phyloP scores from a whole-genome alignment of 1,140 invertebrate genomes.

The Penaeus japonicus region DNA sequence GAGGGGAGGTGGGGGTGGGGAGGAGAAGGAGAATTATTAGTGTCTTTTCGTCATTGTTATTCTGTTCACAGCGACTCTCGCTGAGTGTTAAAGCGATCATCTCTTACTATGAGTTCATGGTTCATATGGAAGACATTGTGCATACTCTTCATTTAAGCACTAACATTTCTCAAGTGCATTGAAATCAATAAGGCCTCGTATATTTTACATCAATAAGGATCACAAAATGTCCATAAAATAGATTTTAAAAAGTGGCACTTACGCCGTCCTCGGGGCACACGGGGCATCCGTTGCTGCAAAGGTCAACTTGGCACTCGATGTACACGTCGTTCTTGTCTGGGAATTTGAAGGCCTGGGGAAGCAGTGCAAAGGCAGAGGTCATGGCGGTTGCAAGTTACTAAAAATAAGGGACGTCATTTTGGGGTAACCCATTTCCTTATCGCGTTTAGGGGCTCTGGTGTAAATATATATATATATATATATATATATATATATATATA shows the following conservation, averaged over 20 bases:
- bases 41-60: too few species aligned
- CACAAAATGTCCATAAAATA: constrained; percentile 58
- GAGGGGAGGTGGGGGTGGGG: too few species aligned
- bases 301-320: constrained; percentile 83
- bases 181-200: too few species aligned
- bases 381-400: too few species aligned
- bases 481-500: constrained; percentile 6
- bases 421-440: too few species aligned
- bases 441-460: background rate
- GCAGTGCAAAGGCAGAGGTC: background rate
- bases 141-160: too few species aligned
- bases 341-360: constrained; percentile 81
- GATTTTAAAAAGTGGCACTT: constrained; percentile 8
- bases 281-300: constrained; percentile 82
- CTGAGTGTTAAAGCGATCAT: too few species aligned
- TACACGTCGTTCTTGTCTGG: constrained; percentile 85
- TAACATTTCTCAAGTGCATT: too few species aligned
- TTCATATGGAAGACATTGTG: too few species aligned
- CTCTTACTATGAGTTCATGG: too few species aligned
- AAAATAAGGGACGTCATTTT: background rate
- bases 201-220: constrained; percentile 66
- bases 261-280: constrained; percentile 71
- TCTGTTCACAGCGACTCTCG: too few species aligned
- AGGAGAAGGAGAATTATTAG: too few species aligned
- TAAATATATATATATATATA: background rate